phyloP scores from a whole-genome alignment of 2,888 invertebrate species.

The Tanypteryx hageni region DNA sequence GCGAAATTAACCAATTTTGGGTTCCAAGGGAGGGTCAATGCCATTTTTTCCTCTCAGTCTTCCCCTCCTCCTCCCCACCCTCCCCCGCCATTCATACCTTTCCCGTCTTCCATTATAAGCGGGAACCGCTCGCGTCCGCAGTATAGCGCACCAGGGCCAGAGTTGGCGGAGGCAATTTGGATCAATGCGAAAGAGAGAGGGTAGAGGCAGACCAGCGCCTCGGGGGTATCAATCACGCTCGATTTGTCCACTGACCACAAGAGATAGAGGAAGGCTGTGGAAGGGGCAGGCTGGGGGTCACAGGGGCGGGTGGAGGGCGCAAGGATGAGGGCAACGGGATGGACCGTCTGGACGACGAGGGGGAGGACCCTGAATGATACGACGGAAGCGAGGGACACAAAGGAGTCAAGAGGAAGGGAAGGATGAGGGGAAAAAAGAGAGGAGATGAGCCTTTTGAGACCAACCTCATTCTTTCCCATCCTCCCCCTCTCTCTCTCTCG shows the following conservation, averaged over 20 bases:
- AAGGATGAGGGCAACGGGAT: background rate
- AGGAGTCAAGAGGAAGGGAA: background rate
- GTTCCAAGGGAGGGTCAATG: constrained; percentile 2
- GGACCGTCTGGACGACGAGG: background rate
- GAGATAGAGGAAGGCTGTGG: background rate
- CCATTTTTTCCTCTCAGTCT: background rate
- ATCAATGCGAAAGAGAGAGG: constrained; percentile 28
- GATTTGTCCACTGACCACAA: constrained; percentile 58
- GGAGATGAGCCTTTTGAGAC: constrained; percentile 33
- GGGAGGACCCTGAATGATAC: background rate
- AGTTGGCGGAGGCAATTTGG: constrained; percentile 57
- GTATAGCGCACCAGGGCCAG: background rate
- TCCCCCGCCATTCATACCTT: background rate
- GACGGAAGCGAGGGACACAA: background rate
- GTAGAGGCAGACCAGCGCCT: constrained; percentile 28
- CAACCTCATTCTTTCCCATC: background rate
- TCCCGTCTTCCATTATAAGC: background rate
- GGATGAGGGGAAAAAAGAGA: constrained; percentile 13
- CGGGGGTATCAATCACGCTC: constrained; percentile 62
- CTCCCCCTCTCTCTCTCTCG: background rate
- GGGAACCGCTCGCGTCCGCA: background rate
- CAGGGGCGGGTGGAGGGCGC: background rate
- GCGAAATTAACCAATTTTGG: constrained; percentile 33
- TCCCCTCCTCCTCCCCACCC: background rate
- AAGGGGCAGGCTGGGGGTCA: background rate